Evolutionary conservation across 2,888 invertebrate species (phyloP).

Genomic region (Cephonodes hylas): DNA sequence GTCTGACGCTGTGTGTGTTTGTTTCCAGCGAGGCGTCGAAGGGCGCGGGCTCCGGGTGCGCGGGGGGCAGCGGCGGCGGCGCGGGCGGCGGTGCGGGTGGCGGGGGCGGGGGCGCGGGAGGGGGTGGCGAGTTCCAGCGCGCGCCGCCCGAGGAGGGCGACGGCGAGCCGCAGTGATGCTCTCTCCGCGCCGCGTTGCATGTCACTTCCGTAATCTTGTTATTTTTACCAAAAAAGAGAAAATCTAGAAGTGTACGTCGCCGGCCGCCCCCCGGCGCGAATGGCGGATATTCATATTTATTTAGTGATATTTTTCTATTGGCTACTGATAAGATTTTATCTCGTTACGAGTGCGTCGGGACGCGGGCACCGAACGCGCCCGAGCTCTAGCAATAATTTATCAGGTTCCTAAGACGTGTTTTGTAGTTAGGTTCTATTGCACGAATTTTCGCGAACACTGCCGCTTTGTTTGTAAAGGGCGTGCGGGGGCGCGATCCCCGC

Average conservation of each 20-base stretch:
- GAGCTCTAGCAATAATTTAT: conserved; percentile 80
- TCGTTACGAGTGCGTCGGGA: conserved; percentile 67
- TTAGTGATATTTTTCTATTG: conserved; percentile 82
- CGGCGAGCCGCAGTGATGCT: conserved; percentile 57
- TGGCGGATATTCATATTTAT: conserved; percentile 74
- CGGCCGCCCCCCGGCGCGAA: conserved; percentile 28
- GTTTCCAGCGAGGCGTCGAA: conserved; percentile 54
- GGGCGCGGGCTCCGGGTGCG: conserved; percentile 35
- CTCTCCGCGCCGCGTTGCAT: conserved; percentile 47
- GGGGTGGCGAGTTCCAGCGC: conserved; percentile 26
- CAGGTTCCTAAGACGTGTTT: conserved; percentile 81
- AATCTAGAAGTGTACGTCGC: conserved; percentile 40
- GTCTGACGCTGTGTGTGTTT: conserved; percentile 10
- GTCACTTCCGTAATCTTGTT: conserved; percentile 72
- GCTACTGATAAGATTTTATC: conserved; percentile 78
- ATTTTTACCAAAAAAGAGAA: conserved; percentile 71
- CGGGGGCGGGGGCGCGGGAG: conserved; percentile 29
- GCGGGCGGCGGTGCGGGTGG: conserved; percentile 26
- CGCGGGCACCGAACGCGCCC: conserved; percentile 60
- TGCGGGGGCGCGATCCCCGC: conserved; percentile 52
- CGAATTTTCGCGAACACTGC: conserved; percentile 79
- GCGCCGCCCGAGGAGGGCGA: conserved; percentile 40
- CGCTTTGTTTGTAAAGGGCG: conserved; percentile 73
- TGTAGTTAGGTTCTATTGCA: conserved; percentile 80
- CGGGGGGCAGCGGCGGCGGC: conserved; percentile 29